A percentile compares a stretch with the other conserved stretches of the same genome.
phyloP scores from a whole-genome alignment of 1,140 invertebrate genomes.

The Bradysia coprophila region DNA sequence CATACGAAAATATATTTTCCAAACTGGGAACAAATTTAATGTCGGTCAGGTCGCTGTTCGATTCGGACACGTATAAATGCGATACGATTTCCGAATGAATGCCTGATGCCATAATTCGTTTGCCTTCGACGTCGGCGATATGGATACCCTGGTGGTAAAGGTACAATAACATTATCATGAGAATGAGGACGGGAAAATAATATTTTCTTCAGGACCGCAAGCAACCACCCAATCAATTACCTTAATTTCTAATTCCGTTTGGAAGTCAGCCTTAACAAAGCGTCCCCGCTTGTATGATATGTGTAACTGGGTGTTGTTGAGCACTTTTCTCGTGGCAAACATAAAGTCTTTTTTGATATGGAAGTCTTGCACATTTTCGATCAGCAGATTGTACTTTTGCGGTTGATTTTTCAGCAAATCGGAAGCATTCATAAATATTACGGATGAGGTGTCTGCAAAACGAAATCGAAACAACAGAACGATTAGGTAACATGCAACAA shows the following conservation, averaged over 20 bases:
- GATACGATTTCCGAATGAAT: slow-evolving; percentile 51
- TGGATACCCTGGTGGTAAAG: slow-evolving; percentile 33
- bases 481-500: too few relatives aligned
- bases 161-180: too few relatives aligned
- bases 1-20: slow-evolving; percentile 65
- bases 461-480: background rate
- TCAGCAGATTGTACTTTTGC: slow-evolving; percentile 28
- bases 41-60: slow-evolving; percentile 30
- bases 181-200: too few relatives aligned
- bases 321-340: slow-evolving; percentile 44
- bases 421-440: slow-evolving; percentile 4
- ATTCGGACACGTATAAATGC: slow-evolving; percentile 62
- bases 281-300: slow-evolving; percentile 53
- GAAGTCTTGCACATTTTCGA: slow-evolving; percentile 58
- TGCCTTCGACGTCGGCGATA: slow-evolving; percentile 64
- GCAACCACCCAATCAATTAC: slow-evolving; percentile 23
- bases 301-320: slow-evolving; percentile 48
- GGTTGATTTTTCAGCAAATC: slow-evolving; percentile 17
- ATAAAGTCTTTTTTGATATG: slow-evolving; percentile 65
- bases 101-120: slow-evolving; percentile 66
- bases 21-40: slow-evolving; percentile 59
- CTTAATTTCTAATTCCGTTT: slow-evolving; percentile 38
- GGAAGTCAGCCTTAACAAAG: slow-evolving; percentile 56
- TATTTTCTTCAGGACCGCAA: too few relatives aligned
- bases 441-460: slow-evolving; percentile 4